Percentiles rank a stretch among this genome's conserved stretches.
Conservation (phyloP, 2,888 invertebrate genomes). For the Hoplodrina ambigua region DNA sequence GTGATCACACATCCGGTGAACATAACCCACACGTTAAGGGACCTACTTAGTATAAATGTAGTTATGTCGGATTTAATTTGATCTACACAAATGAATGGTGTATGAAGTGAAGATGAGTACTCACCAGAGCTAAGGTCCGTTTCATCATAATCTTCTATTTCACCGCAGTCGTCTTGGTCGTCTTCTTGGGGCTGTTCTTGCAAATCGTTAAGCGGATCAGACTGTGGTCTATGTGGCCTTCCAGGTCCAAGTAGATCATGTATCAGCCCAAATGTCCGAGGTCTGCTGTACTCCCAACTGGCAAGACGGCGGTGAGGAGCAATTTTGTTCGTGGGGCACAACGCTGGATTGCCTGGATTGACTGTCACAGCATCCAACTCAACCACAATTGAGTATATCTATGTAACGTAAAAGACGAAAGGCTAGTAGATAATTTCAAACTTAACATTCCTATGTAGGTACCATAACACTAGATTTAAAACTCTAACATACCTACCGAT, state of each 20-base stretch:
- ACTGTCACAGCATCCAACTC: conserved; percentile 78
- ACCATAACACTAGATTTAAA: neutral
- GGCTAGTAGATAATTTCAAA: neutral
- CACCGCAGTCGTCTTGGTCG: conserved; percentile 82
- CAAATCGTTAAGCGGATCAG: conserved; percentile 67
- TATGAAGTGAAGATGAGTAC: conserved; percentile 46
- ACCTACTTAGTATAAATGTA: neutral
- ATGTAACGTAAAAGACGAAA: conserved; percentile 40
- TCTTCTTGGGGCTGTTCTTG: conserved; percentile 82
- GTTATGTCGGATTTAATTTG: neutral
- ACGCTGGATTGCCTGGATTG: conserved; percentile 77
- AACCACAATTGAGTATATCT: conserved; percentile 68
- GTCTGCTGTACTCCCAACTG: conserved; percentile 65
- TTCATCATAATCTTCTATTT: conserved; percentile 87
- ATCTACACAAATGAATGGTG: neutral
- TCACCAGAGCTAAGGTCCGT: conserved; percentile 84
- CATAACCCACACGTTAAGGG: too few relatives aligned
- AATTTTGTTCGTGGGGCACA: conserved; percentile 87
- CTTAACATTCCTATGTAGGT: neutral
- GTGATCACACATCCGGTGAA: too few relatives aligned
- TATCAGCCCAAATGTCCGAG: conserved; percentile 80
- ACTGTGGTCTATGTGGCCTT: conserved; percentile 57
- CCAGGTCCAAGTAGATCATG: conserved; percentile 76
- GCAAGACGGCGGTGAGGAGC: conserved; percentile 78
- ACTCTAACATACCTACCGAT: conserved; percentile 55